phyloP scores from a whole-genome alignment of 2,888 invertebrate species.

The Piscicola geometra region DNA sequence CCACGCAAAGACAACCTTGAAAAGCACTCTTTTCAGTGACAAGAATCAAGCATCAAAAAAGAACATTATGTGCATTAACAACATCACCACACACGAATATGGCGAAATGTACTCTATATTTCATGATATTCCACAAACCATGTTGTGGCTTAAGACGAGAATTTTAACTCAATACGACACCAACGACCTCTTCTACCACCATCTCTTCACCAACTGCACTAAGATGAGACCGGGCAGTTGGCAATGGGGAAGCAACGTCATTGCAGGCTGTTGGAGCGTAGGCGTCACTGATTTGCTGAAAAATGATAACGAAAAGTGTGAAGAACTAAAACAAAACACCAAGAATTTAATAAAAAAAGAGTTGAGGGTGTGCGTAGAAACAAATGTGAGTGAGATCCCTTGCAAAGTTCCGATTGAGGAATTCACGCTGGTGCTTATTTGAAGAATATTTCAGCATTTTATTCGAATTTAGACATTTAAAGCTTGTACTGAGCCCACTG shows the following conservation, averaged over 20 bases:
- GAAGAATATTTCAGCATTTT: too few species aligned
- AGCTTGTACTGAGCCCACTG: too few species aligned
- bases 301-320: neutral
- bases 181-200: neutral
- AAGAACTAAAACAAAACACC: neutral
- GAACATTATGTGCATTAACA: neutral
- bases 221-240: slow-evolving; percentile 21
- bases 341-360: too few species aligned
- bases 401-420: too few species aligned
- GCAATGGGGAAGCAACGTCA: neutral
- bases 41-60: neutral
- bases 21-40: neutral
- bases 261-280: neutral
- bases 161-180: slow-evolving; percentile 16
- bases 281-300: neutral
- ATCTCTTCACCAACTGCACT: slow-evolving; percentile 4
- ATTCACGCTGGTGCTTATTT: too few species aligned
- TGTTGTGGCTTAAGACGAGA: slow-evolving; percentile 22
- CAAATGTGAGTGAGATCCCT: too few species aligned
- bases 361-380: too few species aligned
- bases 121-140: slow-evolving; percentile 16
- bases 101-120: slow-evolving; percentile 37
- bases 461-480: too few species aligned
- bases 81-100: slow-evolving; percentile 33
- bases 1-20: neutral